These are phyloP conservation scores for Casuarius casuarius DNA, from an alignment of 2,113 vertebrate species.

Conservation along the genomic window DNA sequence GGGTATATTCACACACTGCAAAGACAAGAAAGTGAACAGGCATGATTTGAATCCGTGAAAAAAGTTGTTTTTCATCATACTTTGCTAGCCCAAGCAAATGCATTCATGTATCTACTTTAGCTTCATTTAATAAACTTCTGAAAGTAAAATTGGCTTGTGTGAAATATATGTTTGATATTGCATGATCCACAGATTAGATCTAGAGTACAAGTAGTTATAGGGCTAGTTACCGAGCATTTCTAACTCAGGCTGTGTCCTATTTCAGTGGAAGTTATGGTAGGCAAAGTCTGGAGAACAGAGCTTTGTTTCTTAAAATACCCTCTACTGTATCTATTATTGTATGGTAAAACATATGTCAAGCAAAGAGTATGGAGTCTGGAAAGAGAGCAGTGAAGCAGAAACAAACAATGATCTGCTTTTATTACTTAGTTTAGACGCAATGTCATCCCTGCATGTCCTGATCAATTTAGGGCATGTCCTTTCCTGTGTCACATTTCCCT, in stretches of 20 bases:
- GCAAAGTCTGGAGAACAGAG: neutral
- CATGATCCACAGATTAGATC: neutral
- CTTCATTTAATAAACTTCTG: neutral
- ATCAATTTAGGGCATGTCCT: constrained; percentile 6
- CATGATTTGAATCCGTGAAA: neutral
- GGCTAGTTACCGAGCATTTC: neutral
- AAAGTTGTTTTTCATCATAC: neutral
- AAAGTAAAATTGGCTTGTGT: neutral
- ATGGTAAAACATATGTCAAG: neutral
- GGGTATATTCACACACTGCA: neutral
- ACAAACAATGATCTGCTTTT: neutral
- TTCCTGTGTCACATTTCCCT: neutral
- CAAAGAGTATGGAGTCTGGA: neutral
- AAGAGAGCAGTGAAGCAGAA: neutral
- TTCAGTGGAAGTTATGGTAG: neutral
- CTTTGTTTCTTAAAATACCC: neutral
- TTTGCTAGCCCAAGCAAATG: neutral
- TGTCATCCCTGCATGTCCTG: neutral
- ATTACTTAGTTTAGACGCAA: neutral
- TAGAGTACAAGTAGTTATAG: neutral
- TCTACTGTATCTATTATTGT: neutral
- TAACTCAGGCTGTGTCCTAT: neutral
- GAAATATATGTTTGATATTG: neutral
- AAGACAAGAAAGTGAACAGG: neutral
- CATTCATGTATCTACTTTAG: neutral